Evolutionary conservation across 2,888 invertebrate species (phyloP), one percentile per base, ranked within the genome.

Genomic region (Sesia apiformis): DNA sequence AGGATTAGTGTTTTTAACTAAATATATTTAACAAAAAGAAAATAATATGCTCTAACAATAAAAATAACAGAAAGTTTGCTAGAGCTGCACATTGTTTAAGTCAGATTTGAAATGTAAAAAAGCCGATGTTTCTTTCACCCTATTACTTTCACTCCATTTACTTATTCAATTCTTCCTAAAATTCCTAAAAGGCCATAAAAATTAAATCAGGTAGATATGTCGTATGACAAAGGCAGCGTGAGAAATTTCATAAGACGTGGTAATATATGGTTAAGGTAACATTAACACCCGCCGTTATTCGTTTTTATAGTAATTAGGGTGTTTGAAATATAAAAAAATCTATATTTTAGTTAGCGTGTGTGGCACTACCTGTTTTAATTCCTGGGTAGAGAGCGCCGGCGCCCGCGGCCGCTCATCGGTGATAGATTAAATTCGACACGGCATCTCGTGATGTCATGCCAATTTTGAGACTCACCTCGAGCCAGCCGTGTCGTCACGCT

Each of bases 381-480:
- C 67, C 63, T 64, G 65, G 63, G 63, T 62, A 60, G 66, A 66
- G 63, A 66, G 63, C 64, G 68, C 84, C 88, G 87, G 86, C 86
- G 69, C 73, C 63, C 84, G 83, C 80, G 58, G 58, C 56, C 58
- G 57, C 63, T 67, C 62, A 62, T 59, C 76, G 84, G 88, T 88
- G 87, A 88, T 89, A 88, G 89, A 89, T 89, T 88, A 85, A 84
- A 88, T 89, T 85, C 78, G 89, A 80, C 84, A 85, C 87, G 87
- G 81, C 75, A 85, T 81, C 84, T 86, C 86, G 76, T 82, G 83
- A 81, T 86, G 87, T 86, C 85, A 87, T 81, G 89, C 86, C 84
- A 82, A 88, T 86, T 86, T 78, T 68, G 75, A 75, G 70, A 63
- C 69, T 74, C 72, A 72, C 71, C 67, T 72, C 75, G 70, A 69